Base-by-base conservation (phyloP, 2,888 invertebrate species). In the Yponomeuta evonymella region DNA sequence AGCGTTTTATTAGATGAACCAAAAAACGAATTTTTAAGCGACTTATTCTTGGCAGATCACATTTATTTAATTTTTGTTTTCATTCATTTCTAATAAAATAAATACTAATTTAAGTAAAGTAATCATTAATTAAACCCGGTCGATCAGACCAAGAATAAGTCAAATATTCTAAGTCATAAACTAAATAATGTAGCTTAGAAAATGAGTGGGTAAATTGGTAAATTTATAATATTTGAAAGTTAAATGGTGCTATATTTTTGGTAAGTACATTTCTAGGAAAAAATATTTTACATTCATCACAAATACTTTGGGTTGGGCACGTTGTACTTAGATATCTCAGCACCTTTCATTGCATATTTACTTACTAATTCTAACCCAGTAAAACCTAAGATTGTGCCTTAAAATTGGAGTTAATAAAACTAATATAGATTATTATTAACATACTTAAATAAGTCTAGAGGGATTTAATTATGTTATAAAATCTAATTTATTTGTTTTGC, bases 1-100 rank as follows among this genome's bases (percentile, higher is more conserved):
- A 65, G 9, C 23, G 23, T 58, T 58, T 12, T 58, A 65, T 65
- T 83, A 85, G 81, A 87, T 88, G 89, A 88, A 87, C 11, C 33
- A 65, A 10, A 65, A 65, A 65, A 5, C 33, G 33, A 65, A 65
- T 65, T 11, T 65, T 29, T 33, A 65, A 11, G 29, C 6, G 23
- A 11, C 33, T 65, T 65, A 65, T 65, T 65, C 65, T 65, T 65
- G 30, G n/a, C 29, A 29, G 65, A 33, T 30, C 65, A 65, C 33
- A 65, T 65, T 30, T 58, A 15, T 4, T 58, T 15, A 9, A 15
- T 58, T 15, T 15, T 58, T 5, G 33, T 33, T 33, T 33, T 33
- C 33, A 33, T 33, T 43, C 1, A 43, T 43, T 43, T 43, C 8
- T 43, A 43, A 43, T 8, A 43, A 43, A 43, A 43, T 43, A 4